These are phyloP conservation scores for Dreissena rostriformis DNA, from an alignment of 1,140 invertebrate genomes.

Conservation along the genomic window DNA sequence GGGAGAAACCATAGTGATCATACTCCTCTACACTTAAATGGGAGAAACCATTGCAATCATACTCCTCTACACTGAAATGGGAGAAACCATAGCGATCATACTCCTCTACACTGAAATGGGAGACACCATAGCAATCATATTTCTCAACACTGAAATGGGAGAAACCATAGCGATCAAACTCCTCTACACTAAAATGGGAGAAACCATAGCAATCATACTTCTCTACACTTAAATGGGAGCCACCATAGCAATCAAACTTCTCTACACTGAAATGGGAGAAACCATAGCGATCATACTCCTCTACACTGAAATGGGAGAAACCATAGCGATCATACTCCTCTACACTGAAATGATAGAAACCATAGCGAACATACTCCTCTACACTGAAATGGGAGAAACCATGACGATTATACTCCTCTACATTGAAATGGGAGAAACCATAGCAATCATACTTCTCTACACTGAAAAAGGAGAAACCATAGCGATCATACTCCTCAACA, in stretches of 20 bases:
- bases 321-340: not conserved
- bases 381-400: not conserved
- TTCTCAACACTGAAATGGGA: not conserved
- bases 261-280: not conserved
- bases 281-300: not conserved
- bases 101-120: not conserved
- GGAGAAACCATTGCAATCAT: too few relatives aligned
- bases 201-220: conserved; percentile 20
- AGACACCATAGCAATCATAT: not conserved
- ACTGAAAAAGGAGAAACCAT: not conserved
- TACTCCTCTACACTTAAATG: not conserved
- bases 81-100: too few relatives aligned
- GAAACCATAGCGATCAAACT: not conserved
- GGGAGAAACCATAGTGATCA: not conserved
- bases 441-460: not conserved
- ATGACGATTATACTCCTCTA: not conserved
- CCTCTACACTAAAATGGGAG: not conserved
- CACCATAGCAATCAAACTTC: not conserved
- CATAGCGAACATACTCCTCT: not conserved
- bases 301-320: not conserved
- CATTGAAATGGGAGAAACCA: not conserved
- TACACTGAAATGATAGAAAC: not conserved
- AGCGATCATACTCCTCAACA: not conserved
- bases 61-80: too few relatives aligned
- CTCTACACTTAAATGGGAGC: conserved; percentile 28